A percentile compares a stretch with the other conserved stretches of the same genome.
Conservation (phyloP, 2,888 invertebrate genomes). For the Acanthosepion esculentum region DNA sequence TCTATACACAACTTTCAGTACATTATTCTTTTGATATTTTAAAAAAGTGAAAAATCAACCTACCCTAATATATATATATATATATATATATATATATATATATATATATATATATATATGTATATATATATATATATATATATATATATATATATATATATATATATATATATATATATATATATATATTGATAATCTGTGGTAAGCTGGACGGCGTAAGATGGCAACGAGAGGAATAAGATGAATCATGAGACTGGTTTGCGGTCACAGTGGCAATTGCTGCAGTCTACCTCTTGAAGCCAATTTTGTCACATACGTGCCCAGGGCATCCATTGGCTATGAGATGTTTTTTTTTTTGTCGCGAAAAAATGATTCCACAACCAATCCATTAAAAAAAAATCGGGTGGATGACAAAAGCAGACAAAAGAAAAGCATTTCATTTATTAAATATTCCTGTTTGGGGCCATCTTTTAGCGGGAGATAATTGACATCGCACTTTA, state of each 20-base stretch:
- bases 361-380: neutral
- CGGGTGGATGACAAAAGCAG: neutral
- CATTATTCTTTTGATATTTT: no score
- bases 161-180: neutral
- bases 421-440: neutral
- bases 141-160: neutral
- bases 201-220: neutral
- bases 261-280: neutral
- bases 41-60: no score
- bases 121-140: no score
- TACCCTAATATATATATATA: no score
- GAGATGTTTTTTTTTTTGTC: neutral
- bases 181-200: neutral
- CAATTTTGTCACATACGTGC: neutral
- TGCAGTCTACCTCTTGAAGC: neutral
- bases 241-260: neutral
- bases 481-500: neutral
- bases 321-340: neutral
- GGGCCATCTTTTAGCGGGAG: neutral
- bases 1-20: no score
- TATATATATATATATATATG: no score
- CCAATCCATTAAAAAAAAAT: neutral
- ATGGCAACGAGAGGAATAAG: neutral
- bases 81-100: no score
- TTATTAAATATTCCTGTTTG: slow-evolving; percentile 5